A percentile compares a stretch with the other conserved stretches of the same genome.
phyloP scores from a whole-genome alignment of 1,140 invertebrate species.

The Drosophila triauraria region DNA sequence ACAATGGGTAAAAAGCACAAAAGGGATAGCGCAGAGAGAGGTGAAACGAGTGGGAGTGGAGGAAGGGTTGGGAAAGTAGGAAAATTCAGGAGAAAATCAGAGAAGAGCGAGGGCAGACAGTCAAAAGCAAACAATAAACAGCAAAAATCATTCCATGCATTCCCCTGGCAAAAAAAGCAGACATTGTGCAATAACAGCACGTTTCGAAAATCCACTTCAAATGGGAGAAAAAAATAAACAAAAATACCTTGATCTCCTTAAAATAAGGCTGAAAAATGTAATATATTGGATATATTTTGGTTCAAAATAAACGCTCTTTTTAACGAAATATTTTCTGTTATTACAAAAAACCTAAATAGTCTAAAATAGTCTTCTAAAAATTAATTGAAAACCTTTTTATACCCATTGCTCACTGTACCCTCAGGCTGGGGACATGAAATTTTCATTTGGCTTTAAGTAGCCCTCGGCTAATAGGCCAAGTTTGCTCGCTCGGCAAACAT shows the following conservation, averaged over 20 bases:
- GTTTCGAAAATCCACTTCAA: conserved; percentile 14
- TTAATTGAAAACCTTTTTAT: neutral
- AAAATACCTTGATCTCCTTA: neutral
- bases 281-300: too few species aligned
- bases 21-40: conserved; percentile 7
- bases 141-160: conserved; percentile 32
- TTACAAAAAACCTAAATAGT: neutral
- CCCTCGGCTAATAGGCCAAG: conserved; percentile 47
- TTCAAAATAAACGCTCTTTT: too few species aligned
- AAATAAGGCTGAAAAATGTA: neutral
- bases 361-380: too few species aligned
- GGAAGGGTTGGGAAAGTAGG: neutral
- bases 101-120: conserved; percentile 40
- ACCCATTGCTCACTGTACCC: conserved; percentile 14
- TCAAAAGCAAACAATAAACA: conserved; percentile 54
- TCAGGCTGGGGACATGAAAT: conserved; percentile 11
- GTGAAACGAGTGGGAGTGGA: neutral
- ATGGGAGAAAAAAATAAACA: neutral
- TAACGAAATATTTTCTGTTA: too few species aligned
- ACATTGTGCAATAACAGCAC: conserved; percentile 19
- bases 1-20: conserved; percentile 47
- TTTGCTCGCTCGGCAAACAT: conserved; percentile 54
- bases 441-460: conserved; percentile 33
- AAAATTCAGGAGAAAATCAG: conserved; percentile 8
- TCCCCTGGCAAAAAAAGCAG: neutral